phyloP scores from a whole-genome alignment of 1,140 invertebrate genomes.

The honey bee (Apis mellifera) region DNA sequence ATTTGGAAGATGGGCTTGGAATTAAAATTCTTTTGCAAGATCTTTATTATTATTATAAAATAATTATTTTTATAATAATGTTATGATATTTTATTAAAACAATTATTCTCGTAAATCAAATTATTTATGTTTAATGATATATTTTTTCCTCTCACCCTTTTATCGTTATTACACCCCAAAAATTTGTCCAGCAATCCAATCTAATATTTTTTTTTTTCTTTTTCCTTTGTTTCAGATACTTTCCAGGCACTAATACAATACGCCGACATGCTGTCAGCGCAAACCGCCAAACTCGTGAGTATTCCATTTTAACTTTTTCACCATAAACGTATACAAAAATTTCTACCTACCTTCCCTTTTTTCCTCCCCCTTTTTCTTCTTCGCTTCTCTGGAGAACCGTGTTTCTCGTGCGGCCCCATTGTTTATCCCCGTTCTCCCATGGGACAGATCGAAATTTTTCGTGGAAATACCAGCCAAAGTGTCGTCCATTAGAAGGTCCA shows the following conservation, averaged over 20 bases:
- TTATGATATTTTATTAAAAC: too few species aligned
- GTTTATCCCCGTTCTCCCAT: conserved; percentile 36
- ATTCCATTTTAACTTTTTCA: conserved; percentile 61
- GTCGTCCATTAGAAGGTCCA: conserved; percentile 35
- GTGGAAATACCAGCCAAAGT: conserved; percentile 34
- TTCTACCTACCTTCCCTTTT: neutral
- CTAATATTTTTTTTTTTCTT: neutral
- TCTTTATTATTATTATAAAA: too few species aligned
- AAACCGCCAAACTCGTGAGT: conserved; percentile 96
- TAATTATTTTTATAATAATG: too few species aligned
- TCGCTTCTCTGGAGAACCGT: conserved; percentile 4
- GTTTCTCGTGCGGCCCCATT: conserved; percentile 6
- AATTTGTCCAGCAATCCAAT: neutral
- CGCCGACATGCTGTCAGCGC: conserved; percentile 96
- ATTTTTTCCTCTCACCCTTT: too few species aligned
- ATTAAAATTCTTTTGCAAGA: too few species aligned
- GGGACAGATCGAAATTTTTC: conserved; percentile 61
- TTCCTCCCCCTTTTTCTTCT: neutral
- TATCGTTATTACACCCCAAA: neutral
- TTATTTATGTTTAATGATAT: too few species aligned
- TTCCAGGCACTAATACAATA: conserved; percentile 99
- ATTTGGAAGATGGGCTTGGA: too few species aligned
- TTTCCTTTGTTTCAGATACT: conserved; percentile 89
- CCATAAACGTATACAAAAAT: neutral
- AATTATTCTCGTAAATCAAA: too few species aligned